These are phyloP conservation scores for Drosophila pseudotakahashii DNA, from an alignment of 2,888 invertebrate species.

Conservation along the genomic window DNA sequence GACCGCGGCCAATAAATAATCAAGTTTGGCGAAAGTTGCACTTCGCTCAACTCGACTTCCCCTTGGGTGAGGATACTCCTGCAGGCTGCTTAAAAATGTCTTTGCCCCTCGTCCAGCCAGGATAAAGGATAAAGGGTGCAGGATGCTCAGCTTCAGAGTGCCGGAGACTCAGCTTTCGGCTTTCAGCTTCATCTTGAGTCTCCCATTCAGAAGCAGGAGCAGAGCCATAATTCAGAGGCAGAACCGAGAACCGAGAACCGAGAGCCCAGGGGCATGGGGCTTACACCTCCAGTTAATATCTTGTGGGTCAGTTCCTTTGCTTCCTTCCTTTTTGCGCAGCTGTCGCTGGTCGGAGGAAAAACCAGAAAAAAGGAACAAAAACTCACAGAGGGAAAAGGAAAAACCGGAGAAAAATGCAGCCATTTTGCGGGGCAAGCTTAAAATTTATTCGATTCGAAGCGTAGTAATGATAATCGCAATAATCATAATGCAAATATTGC, in stretches of 20 bases:
- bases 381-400: not conserved
- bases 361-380: conserved; percentile 11
- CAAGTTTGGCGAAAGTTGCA: conserved; percentile 22
- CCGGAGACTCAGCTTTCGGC: no score
- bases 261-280: not conserved
- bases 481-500: conserved; percentile 51
- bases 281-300: conserved; percentile 28
- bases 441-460: conserved; percentile 40
- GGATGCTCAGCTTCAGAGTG: not conserved
- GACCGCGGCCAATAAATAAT: conserved; percentile 16
- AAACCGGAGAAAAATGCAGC: conserved; percentile 7
- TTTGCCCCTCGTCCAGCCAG: conserved; percentile 1
- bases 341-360: conserved; percentile 10
- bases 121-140: not conserved
- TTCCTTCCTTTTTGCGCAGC: conserved; percentile 6
- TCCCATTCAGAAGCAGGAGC: not conserved
- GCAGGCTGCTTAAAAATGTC: conserved; percentile 25
- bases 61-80: not conserved
- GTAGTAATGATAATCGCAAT: conserved; percentile 50
- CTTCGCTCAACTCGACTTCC: not conserved
- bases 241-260: not conserved
- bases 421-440: conserved; percentile 16
- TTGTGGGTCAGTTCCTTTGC: conserved; percentile 27
- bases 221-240: conserved; percentile 30
- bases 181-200: not conserved